Percentiles rank a stretch among this genome's conserved stretches.
Conservation (phyloP, 2,797 vertebrate genomes). For the Myotis daubentonii region DNA sequence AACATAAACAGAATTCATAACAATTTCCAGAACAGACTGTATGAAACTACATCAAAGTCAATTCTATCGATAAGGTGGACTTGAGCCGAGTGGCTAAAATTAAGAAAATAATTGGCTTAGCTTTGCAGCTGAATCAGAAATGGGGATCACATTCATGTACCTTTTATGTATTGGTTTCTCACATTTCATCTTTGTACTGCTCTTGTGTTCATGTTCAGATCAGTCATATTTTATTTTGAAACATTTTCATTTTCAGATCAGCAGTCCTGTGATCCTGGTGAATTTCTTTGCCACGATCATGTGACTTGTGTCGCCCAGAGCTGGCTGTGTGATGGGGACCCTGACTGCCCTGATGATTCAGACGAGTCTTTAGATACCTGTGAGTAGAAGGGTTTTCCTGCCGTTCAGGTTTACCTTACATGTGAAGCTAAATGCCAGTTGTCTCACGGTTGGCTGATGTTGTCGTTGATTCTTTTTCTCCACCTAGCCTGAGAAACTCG, state of each 20-base stretch:
- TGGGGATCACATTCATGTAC: slow-evolving; percentile 6
- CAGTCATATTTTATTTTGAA: slow-evolving; percentile 74
- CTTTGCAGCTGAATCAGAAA: slow-evolving; percentile 17
- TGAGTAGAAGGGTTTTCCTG: slow-evolving; percentile 87
- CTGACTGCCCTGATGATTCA: slow-evolving; percentile 94
- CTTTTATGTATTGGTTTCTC: slow-evolving; percentile 27
- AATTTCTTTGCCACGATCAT: slow-evolving; percentile 93
- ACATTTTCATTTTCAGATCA: slow-evolving; percentile 88
- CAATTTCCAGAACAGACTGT: background rate
- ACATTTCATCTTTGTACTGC: slow-evolving; percentile 57
- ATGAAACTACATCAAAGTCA: background rate
- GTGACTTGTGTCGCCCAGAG: slow-evolving; percentile 92
- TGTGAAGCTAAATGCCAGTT: slow-evolving; percentile 61
- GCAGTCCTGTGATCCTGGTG: slow-evolving; percentile 92
- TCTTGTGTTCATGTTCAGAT: slow-evolving; percentile 43
- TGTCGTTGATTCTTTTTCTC: background rate
- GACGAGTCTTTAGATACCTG: slow-evolving; percentile 91
- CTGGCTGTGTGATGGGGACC: slow-evolving; percentile 96
- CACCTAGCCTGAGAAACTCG: background rate
- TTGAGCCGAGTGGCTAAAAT: background rate
- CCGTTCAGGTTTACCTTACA: slow-evolving; percentile 29
- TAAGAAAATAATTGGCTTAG: background rate
- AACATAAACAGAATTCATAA: slow-evolving; percentile 16
- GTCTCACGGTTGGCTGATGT: slow-evolving; percentile 28
- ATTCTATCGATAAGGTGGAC: background rate